phyloP scores from a whole-genome alignment of 2,113 vertebrate genomes.

The Donacobius atricapilla region DNA sequence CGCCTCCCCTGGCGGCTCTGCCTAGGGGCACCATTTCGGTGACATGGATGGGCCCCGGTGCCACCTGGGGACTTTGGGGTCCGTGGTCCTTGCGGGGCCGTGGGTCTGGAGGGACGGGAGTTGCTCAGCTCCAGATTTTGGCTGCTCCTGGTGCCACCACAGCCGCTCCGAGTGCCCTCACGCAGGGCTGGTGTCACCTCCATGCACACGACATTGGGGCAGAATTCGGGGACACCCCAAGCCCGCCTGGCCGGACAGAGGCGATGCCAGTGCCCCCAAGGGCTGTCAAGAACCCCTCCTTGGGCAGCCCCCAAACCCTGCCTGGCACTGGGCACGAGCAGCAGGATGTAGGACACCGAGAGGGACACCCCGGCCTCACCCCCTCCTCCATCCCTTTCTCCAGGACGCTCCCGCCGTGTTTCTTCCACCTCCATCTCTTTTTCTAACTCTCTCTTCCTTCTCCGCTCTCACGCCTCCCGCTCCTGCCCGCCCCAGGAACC shows the following conservation, averaged over 20 bases:
- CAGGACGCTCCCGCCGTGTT: background rate
- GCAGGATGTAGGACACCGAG: background rate
- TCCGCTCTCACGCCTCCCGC: slow-evolving; percentile 61
- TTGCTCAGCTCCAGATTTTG: background rate
- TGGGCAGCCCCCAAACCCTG: background rate
- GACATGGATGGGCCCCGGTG: rapidly evolving
- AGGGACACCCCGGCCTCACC: rapidly evolving
- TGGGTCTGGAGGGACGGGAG: background rate
- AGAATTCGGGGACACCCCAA: background rate
- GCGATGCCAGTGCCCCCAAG: rapidly evolving
- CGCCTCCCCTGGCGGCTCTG: background rate
- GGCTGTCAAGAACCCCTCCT: background rate
- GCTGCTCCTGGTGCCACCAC: background rate
- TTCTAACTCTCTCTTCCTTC: slow-evolving; percentile 70
- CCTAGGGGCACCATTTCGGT: background rate
- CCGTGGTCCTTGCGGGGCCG: background rate
- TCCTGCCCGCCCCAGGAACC: slow-evolving; percentile 84
- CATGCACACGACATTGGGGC: rapidly evolving
- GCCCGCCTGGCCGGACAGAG: background rate
- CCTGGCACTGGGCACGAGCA: background rate
- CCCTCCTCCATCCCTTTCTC: background rate
- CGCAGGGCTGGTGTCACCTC: rapidly evolving
- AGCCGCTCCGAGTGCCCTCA: background rate
- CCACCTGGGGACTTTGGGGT: background rate
- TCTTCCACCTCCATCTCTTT: background rate